A percentile compares a stretch with the other conserved stretches of the same genome.
phyloP scores from a whole-genome alignment of 2,113 vertebrate species.

The Ondatra zibethicus region DNA sequence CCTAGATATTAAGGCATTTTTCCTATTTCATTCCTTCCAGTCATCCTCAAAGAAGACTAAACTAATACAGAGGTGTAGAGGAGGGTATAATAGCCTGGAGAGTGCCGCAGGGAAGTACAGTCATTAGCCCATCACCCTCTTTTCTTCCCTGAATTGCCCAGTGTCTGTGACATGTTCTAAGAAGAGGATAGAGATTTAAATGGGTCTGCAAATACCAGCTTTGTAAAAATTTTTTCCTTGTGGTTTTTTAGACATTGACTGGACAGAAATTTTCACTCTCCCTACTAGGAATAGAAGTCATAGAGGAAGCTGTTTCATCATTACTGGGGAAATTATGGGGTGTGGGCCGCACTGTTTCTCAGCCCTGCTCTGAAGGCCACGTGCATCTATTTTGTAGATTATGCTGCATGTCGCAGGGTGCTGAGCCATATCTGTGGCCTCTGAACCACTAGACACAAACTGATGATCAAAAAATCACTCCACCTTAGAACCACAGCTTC shows the following conservation, averaged over 20 bases:
- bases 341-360: background rate
- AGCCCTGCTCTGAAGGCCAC: background rate
- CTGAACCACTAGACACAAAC: background rate
- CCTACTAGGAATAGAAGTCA: background rate
- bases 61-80: background rate
- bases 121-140: background rate
- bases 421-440: background rate
- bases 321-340: background rate
- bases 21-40: background rate
- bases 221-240: background rate
- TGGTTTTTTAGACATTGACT: background rate
- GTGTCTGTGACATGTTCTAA: background rate
- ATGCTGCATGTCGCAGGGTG: background rate
- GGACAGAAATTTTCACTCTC: background rate
- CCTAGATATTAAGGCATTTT: background rate
- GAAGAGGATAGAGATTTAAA: background rate
- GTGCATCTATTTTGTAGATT: background rate
- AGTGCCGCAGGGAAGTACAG: background rate
- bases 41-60: background rate
- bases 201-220: background rate
- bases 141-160: background rate
- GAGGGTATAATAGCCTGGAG: too few relatives aligned
- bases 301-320: background rate
- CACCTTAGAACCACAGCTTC: background rate
- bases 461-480: background rate